Evolutionary conservation across 2,888 invertebrate genomes (phyloP).

Genomic region (Pterostichus niger): DNA sequence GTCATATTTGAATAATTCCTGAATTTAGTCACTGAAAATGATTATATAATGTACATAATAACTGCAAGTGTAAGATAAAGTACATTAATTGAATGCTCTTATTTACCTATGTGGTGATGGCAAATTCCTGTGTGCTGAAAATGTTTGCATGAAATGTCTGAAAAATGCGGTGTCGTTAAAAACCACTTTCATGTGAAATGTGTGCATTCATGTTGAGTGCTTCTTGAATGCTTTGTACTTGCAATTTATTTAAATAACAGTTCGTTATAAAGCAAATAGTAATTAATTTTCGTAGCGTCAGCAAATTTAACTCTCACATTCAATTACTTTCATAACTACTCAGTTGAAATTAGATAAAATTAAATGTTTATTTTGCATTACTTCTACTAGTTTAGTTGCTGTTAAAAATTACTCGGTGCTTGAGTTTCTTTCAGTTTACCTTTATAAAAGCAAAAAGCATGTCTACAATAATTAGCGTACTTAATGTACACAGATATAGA

Average conservation of each 20-base stretch:
- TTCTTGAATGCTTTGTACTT: slow-evolving; percentile 43
- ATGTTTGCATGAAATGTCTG: neutral
- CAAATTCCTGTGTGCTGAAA: neutral
- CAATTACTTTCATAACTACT: slow-evolving; percentile 53
- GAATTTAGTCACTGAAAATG: too few relatives aligned
- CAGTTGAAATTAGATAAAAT: slow-evolving; percentile 53
- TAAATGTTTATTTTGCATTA: slow-evolving; percentile 44
- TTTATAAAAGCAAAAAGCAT: slow-evolving; percentile 6
- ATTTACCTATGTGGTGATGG: too few relatives aligned
- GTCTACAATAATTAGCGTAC: slow-evolving; percentile 7
- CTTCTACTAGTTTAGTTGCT: slow-evolving; percentile 25
- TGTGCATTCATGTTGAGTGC: slow-evolving; percentile 39
- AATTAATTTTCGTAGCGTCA: slow-evolving; percentile 59
- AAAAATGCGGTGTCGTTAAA: slow-evolving; percentile 38
- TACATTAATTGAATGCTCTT: too few relatives aligned
- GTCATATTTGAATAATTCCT: too few relatives aligned
- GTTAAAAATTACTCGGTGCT: slow-evolving; percentile 8
- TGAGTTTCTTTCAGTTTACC: neutral
- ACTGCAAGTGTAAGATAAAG: too few relatives aligned
- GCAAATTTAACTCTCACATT: slow-evolving; percentile 60
- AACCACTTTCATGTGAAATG: slow-evolving; percentile 13
- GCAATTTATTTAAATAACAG: slow-evolving; percentile 53
- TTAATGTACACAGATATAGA: too few relatives aligned
- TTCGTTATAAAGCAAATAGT: slow-evolving; percentile 53
- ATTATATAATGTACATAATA: too few relatives aligned